Evolutionary conservation across 23 tunicate species (phyloP).

Genomic region (Ascidia mentula): DNA sequence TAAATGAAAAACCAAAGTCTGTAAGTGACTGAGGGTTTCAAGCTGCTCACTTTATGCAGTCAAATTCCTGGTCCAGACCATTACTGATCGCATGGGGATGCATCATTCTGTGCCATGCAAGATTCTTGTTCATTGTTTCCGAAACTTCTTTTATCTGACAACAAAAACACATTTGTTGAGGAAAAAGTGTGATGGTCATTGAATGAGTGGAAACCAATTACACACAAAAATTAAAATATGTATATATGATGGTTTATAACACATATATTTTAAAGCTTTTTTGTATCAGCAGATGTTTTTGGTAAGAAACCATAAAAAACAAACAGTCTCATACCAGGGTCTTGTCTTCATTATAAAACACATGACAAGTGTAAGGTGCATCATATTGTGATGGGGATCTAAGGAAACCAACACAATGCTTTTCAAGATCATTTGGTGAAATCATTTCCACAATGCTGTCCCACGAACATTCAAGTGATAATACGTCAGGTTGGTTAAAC

Average conservation of each 20-base stretch:
- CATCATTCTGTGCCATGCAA: conserved; percentile 25
- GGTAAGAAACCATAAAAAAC: not conserved
- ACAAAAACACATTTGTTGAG: not conserved
- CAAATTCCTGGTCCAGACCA: conserved; percentile 44
- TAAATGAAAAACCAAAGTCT: too few species aligned
- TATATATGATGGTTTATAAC: not conserved
- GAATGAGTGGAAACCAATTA: not conserved
- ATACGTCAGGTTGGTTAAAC: not conserved
- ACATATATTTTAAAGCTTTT: too few species aligned
- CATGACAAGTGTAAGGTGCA: conserved; percentile 4
- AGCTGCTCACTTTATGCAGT: conserved; percentile 31
- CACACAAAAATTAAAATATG: not conserved
- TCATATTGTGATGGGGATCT: not conserved
- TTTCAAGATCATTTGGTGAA: conserved; percentile 23
- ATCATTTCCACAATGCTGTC: conserved; percentile 38
- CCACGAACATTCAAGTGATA: conserved; percentile 5
- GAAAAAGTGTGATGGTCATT: not conserved
- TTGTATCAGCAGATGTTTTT: not conserved
- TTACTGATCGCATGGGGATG: conserved; percentile 16
- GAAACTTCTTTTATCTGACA: conserved; percentile 38
- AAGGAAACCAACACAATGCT: conserved; percentile 12
- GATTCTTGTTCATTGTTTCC: conserved; percentile 29
- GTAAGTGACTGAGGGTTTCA: not conserved
- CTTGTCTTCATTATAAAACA: conserved; percentile 7
- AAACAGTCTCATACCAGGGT: conserved; percentile 13